phyloP scores from a whole-genome alignment of 1,140 invertebrate species.

The Drosophila virilis region DNA sequence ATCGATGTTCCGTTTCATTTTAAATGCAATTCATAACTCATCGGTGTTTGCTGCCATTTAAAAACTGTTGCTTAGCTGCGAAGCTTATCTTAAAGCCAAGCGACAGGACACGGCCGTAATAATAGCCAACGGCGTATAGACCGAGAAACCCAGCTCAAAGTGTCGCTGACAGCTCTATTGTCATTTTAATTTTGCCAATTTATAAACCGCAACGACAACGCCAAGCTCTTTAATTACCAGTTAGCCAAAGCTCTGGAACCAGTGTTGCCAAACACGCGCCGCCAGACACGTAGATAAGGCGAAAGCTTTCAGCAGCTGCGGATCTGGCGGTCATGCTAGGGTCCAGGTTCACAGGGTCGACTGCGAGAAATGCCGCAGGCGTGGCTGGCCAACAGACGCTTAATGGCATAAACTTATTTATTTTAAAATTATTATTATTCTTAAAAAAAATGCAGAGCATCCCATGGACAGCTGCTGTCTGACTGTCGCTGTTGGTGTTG shows the following conservation, averaged over 20 bases:
- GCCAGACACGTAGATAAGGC: constrained; percentile 66
- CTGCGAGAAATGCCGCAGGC: constrained; percentile 56
- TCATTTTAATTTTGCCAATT: constrained; percentile 75
- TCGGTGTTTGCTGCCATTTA: no score
- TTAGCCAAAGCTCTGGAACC: constrained; percentile 34
- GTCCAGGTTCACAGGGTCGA: constrained; percentile 11
- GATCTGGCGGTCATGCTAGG: background rate
- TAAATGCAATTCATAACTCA: no score
- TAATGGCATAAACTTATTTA: constrained; percentile 77
- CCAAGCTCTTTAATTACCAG: constrained; percentile 70
- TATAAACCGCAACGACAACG: constrained; percentile 66
- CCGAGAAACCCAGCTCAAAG: constrained; percentile 65
- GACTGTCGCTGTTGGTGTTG: background rate
- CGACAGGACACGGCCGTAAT: constrained; percentile 9
- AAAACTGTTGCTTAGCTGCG: constrained; percentile 26
- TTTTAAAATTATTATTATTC: constrained; percentile 82
- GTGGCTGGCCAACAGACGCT: constrained; percentile 57
- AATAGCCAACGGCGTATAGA: constrained; percentile 7
- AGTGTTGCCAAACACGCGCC: constrained; percentile 52
- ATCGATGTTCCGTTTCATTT: constrained; percentile 3
- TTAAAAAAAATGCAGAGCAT: constrained; percentile 62
- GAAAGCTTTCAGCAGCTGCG: constrained; percentile 13
- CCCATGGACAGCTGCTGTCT: constrained; percentile 7
- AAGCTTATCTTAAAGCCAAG: constrained; percentile 30
- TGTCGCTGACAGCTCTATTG: constrained; percentile 75